Conservation (phyloP, 2,797 vertebrate genomes). For the Chloroceryle inda region DNA sequence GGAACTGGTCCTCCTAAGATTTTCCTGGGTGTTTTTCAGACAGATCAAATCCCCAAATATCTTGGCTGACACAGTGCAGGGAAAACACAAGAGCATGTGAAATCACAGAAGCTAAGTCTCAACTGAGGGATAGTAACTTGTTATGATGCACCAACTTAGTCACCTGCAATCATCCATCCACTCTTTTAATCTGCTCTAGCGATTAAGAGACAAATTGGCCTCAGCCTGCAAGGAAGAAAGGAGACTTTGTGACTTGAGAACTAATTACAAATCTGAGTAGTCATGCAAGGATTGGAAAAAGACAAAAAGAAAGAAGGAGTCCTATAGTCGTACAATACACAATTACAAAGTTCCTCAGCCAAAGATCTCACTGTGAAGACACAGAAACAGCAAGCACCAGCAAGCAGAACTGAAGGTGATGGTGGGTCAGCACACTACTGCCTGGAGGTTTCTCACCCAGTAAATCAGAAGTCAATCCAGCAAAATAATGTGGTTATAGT, state of each 20-base stretch:
- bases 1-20: background rate
- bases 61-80: background rate
- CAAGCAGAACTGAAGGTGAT: background rate
- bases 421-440: background rate
- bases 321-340: background rate
- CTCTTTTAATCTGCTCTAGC: background rate
- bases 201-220: background rate
- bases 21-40: background rate
- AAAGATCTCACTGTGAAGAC: background rate
- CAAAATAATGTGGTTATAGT: background rate
- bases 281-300: background rate
- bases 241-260: background rate
- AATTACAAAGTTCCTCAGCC: background rate
- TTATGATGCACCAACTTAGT: background rate
- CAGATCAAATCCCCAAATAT: background rate
- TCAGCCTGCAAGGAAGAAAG: background rate
- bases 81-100: background rate
- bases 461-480: conserved; percentile 20
- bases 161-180: background rate
- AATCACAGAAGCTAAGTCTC: background rate
- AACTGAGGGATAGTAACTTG: background rate
- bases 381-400: background rate
- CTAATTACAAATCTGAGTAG: background rate
- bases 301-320: background rate
- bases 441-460: conserved; percentile 8